Base-by-base conservation (phyloP, 2,797 vertebrate genomes). In the Emys orbicularis region DNA sequence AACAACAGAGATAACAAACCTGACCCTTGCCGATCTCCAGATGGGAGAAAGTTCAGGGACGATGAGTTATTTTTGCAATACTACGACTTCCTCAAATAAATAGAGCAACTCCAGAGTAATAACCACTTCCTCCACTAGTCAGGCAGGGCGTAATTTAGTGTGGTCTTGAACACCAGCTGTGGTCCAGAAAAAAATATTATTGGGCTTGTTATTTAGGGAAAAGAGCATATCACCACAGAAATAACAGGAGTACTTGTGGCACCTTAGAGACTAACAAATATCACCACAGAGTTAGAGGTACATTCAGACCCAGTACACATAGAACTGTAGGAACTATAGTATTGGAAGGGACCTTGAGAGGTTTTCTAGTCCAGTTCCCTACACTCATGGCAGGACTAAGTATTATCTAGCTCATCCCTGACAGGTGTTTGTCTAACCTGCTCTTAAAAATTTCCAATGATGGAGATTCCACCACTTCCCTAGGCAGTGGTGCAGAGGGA, bases 1-100 rank as follows among this genome's bases (percentile, higher is more conserved):
- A 91, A 93, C 59, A 15, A 89, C 41, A 90, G 83, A 88, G 34
- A 29, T 84, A 49, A 84, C 92, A 86, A 94, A 84, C 44, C 57
- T 52, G 50, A 44, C 84, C 41, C 41, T 44, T 74, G n/a, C 6
- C 57, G 41, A 88, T 16, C 23, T 44, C 72, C 23, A 91, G 19
- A 74, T 74, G 65, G 27, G 74, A 95, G 74, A 68, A 0, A 87
- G 56, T 96, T 72, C 0, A 1, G 57, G 79, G 53, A 79, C 9
- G 7, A n/a, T 82, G 84, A 90, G 5, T 74, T 74, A 44, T 74
- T 74, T 65, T 74, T 44, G 72, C 21, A 74, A 12, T 23, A 74
- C 4, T 83, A 85, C 83, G 34, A 2, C 23, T 76, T 87, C 85
- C 56, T 29, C 53, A 87, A 87, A 85, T 8, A 87, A 94, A 94